phyloP scores from a whole-genome alignment of 2,113 vertebrate species.

The Ciconia boyciana region DNA sequence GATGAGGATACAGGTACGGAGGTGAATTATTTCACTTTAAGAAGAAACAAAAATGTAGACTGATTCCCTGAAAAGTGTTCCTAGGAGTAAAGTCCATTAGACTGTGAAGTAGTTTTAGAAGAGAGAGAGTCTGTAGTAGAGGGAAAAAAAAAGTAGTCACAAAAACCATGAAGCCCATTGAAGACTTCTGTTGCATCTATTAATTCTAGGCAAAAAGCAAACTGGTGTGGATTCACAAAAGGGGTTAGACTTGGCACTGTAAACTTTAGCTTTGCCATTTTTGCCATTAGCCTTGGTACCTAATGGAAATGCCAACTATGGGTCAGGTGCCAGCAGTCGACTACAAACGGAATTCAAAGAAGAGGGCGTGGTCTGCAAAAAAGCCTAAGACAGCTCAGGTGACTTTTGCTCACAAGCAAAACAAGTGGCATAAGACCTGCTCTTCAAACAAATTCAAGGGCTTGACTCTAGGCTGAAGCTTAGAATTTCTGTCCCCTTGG shows the following conservation, averaged over 20 bases:
- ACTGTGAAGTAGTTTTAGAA: not conserved
- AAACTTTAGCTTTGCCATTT: not conserved
- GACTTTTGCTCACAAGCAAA: not conserved
- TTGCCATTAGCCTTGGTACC: not conserved
- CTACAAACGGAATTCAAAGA: not conserved
- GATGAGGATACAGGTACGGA: not conserved
- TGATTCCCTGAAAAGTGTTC: not conserved
- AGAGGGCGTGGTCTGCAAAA: not conserved
- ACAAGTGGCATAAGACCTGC: not conserved
- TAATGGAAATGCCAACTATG: not conserved
- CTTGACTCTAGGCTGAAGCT: not conserved
- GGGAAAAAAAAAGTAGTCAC: rapidly evolving
- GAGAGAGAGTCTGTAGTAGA: not conserved
- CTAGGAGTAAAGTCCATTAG: not conserved
- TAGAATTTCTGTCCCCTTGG: not conserved
- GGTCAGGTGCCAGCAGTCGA: not conserved
- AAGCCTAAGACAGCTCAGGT: not conserved
- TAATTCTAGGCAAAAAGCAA: not conserved
- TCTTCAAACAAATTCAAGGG: not conserved
- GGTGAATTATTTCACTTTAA: not conserved
- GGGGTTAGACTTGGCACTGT: not conserved
- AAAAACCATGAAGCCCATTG: not conserved
- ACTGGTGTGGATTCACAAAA: not conserved
- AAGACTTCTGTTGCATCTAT: not conserved
- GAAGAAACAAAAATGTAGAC: not conserved